Conservation (phyloP, 1,140 invertebrate genomes). For the Carposina sasakii region DNA sequence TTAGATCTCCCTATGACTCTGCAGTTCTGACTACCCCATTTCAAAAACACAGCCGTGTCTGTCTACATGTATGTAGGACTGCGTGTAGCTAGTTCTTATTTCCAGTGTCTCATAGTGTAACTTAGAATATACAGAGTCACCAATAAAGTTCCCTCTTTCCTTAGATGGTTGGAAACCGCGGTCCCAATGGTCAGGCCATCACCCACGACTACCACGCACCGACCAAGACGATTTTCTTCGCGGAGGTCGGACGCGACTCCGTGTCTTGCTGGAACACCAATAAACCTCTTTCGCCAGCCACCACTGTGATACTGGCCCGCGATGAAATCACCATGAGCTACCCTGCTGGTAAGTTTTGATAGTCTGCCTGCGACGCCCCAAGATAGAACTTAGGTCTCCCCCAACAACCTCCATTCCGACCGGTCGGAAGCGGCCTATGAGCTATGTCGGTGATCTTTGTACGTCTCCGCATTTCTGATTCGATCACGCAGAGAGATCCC, state of each 20-base stretch:
- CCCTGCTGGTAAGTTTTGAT: constrained; percentile 68
- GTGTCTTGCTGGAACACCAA: constrained; percentile 81
- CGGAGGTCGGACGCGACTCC: constrained; percentile 78
- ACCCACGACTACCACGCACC: constrained; percentile 75
- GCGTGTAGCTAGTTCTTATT: too few species aligned
- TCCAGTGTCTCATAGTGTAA: neutral
- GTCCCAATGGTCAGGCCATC: constrained; percentile 74
- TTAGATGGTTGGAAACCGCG: constrained; percentile 75
- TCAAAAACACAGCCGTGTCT: neutral
- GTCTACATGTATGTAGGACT: too few species aligned
- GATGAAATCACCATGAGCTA: constrained; percentile 77
- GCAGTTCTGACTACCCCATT: neutral
- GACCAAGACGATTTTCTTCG: constrained; percentile 77
- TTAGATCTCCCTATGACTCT: neutral
- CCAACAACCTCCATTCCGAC: too few species aligned
- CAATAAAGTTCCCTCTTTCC: constrained; percentile 26
- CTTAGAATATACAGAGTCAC: neutral
- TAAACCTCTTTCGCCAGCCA: constrained; percentile 67
- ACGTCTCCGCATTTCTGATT: too few species aligned
- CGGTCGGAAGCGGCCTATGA: too few species aligned
- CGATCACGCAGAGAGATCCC: too few species aligned
- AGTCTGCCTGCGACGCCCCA: too few species aligned
- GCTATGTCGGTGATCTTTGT: too few species aligned
- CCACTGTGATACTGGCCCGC: constrained; percentile 74
- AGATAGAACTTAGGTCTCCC: too few species aligned